Evolutionary conservation across 1,140 invertebrate species (phyloP), one percentile per base, ranked within the genome.

Genomic region (Scylla paramamosain): DNA sequence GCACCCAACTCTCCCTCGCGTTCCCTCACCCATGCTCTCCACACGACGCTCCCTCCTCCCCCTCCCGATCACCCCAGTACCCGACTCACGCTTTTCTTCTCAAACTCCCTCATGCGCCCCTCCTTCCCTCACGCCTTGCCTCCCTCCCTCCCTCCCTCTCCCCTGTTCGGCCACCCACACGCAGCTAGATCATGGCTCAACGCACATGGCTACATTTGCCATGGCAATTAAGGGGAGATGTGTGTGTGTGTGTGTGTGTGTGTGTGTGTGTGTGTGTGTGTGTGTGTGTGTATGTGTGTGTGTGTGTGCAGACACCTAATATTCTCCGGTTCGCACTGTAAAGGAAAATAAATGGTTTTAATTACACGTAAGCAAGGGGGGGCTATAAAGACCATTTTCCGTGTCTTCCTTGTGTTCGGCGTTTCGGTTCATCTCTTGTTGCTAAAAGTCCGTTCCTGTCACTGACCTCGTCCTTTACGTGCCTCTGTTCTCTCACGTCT

Each of bases 251-350:
- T 46, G 39, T 46, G 28, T 25, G 86, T 45, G 25, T 82, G 59
- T 92, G 91, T 91, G 14, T 91, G 48, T 91, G 48, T 91, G 52
- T 91, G 90, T 83, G 59, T 92, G 91, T 48, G 46, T 91, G 89
- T 52, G 45, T 91, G 89, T 91, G 89, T 91, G 89, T 91, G 89
- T 91, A 45, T 91, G 89, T 91, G 45, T 91, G 45, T 91, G 89
- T 91, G 89, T 91, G 89, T 91, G 89, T 91, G 89, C 46, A 48
- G 20, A n/a, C 39, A 83, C 28, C 16, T 6, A 91, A 91, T 91
- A 91, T 32, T 91, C 32, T 52, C n/a, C 45, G 25, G 46, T n/a
- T 46, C 39, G 6, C 39, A 46, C n/a, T 89, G 87, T 46, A 46
- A 89, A 89, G 46, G 39, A 31, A 29, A 31, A 59, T 59, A 52